Evolutionary conservation across 2,113 vertebrate genomes (phyloP).

Genomic region (Proteles cristata): DNA sequence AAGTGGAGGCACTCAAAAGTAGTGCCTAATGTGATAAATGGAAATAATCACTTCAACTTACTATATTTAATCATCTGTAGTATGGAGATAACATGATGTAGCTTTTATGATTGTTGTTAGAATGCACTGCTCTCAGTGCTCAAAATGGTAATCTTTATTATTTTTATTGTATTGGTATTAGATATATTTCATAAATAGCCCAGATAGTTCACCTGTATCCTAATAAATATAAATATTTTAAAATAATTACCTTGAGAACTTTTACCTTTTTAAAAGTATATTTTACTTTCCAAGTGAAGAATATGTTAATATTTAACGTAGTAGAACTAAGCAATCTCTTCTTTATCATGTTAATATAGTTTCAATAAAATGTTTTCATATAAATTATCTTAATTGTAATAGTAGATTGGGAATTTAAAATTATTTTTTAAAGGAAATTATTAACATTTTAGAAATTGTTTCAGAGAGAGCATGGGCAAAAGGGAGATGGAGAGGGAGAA

Average conservation of each 20-base stretch:
- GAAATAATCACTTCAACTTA: not conserved
- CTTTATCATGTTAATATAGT: not conserved
- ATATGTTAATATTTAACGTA: not conserved
- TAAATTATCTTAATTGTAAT: not conserved
- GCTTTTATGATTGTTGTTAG: not conserved
- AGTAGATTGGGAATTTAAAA: not conserved
- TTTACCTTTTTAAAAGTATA: not conserved
- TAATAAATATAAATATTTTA: conserved; percentile 27
- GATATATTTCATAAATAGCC: not conserved
- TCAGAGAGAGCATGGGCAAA: too few species aligned
- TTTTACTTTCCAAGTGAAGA: conserved; percentile 17
- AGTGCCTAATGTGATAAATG: not conserved
- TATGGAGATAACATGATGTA: not conserved
- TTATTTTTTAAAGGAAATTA: not conserved
- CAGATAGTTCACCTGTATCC: not conserved
- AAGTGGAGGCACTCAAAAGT: not conserved
- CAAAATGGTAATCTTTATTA: not conserved
- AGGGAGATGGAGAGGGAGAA: too few species aligned
- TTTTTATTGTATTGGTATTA: not conserved
- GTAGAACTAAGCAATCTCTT: not conserved
- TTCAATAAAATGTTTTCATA: not conserved
- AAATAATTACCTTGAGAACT: not conserved
- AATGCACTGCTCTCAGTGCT: not conserved
- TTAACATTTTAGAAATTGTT: too few species aligned
- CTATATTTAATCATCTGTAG: not conserved